phyloP scores from a whole-genome alignment of 2,113 vertebrate species.

The Oncorhynchus kisutch region DNA sequence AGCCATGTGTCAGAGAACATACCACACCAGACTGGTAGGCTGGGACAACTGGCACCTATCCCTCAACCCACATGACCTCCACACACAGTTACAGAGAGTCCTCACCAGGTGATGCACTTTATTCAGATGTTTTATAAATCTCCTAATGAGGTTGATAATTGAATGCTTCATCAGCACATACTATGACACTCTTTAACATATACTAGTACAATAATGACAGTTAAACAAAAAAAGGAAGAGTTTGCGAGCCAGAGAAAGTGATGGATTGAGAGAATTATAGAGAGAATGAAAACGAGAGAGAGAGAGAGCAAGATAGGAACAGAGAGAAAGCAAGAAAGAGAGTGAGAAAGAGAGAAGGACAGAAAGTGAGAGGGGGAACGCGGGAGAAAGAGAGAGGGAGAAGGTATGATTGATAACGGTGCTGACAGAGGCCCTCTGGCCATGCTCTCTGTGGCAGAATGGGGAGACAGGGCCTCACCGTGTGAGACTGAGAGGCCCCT shows the following conservation, averaged over 20 bases:
- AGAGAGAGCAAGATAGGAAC: too few relatives aligned
- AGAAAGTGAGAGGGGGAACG: constrained; percentile 49
- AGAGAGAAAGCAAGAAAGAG: too few relatives aligned
- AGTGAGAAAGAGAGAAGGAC: constrained; percentile 44
- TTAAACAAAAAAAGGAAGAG: not conserved
- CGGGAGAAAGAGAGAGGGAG: constrained; percentile 30
- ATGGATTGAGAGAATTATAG: too few relatives aligned
- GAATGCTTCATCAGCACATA: constrained; percentile 5
- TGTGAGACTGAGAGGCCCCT: constrained; percentile 72
- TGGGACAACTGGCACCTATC: constrained; percentile 58
- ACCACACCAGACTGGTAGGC: constrained; percentile 39
- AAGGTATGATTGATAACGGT: constrained; percentile 77
- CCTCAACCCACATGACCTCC: too few relatives aligned
- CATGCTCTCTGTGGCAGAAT: constrained; percentile 77
- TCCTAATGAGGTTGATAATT: too few relatives aligned
- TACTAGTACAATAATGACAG: too few relatives aligned
- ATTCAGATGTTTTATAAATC: too few relatives aligned
- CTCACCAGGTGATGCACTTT: constrained; percentile 12
- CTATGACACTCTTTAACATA: not conserved
- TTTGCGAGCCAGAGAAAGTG: constrained; percentile 16
- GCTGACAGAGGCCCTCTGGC: constrained; percentile 77
- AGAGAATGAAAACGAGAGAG: too few relatives aligned
- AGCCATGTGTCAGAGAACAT: constrained; percentile 71
- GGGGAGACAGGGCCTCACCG: constrained; percentile 75
- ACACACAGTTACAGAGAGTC: too few relatives aligned